phyloP scores from a whole-genome alignment of 2,888 invertebrate species.

The Xestia rhomboidea region DNA sequence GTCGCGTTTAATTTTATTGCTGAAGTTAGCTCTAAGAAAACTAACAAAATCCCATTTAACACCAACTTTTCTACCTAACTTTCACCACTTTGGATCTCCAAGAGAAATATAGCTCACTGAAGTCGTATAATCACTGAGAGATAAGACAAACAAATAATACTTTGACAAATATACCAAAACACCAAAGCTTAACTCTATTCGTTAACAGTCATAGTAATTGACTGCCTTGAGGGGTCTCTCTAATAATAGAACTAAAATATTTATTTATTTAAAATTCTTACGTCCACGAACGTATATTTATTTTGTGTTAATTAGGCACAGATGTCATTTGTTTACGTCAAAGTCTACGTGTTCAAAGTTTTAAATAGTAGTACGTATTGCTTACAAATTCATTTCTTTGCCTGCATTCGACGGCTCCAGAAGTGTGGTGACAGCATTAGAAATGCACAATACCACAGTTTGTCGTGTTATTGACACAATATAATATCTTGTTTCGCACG shows the following conservation, averaged over 20 bases:
- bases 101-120: background rate
- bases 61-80: too few relatives aligned
- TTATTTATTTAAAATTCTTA: conserved; percentile 30
- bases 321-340: conserved; percentile 49
- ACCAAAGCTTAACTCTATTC: background rate
- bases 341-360: background rate
- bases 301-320: conserved; percentile 53
- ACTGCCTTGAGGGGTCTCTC: conserved; percentile 36
- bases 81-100: too few relatives aligned
- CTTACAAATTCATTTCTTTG: background rate
- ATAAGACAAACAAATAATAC: background rate
- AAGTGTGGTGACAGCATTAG: conserved; percentile 29
- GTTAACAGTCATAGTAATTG: background rate
- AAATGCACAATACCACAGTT: conserved; percentile 1
- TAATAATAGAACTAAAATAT: conserved; percentile 27
- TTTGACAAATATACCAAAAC: background rate
- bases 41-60: background rate
- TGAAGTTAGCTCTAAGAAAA: background rate
- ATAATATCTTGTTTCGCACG: conserved; percentile 50
- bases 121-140: background rate
- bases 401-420: background rate
- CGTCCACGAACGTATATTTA: conserved; percentile 27
- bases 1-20: background rate
- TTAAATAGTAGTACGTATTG: background rate
- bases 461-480: conserved; percentile 46